Evolutionary conservation across 2,888 invertebrate species (phyloP).

Genomic region (Acanthacorydalis orientalis): DNA sequence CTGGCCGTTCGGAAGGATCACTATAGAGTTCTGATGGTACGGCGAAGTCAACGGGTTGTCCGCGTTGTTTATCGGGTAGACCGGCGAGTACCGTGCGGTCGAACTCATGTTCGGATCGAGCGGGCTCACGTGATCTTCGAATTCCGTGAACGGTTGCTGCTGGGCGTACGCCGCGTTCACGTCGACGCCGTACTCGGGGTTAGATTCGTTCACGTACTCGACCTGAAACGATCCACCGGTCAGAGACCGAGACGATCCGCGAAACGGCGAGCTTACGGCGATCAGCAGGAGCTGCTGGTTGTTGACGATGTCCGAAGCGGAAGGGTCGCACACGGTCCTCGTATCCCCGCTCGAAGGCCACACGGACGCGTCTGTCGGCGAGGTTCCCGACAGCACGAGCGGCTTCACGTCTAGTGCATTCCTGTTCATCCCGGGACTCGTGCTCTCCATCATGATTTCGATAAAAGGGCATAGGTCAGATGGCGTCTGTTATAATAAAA

Average conservation of each 20-base stretch:
- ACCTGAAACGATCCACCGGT: conserved; percentile 16
- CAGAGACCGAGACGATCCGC: not conserved
- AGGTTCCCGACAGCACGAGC: not conserved
- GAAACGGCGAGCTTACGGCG: conserved; percentile 16
- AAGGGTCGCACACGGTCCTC: not conserved
- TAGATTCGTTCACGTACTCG: conserved; percentile 22
- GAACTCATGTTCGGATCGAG: conserved; percentile 35
- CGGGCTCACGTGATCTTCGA: conserved; percentile 21
- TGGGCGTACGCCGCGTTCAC: conserved; percentile 7
- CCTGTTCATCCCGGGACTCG: not conserved
- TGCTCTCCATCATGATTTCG: conserved; percentile 1
- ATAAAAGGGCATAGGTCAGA: not conserved
- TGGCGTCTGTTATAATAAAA: too few species aligned
- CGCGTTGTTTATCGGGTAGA: conserved; percentile 23
- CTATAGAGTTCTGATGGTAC: conserved; percentile 18
- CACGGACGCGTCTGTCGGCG: not conserved
- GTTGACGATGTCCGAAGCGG: conserved; percentile 9
- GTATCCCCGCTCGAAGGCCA: not conserved
- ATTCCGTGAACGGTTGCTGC: conserved; percentile 1
- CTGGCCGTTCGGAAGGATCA: conserved; percentile 14
- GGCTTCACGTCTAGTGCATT: not conserved
- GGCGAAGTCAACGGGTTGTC: conserved; percentile 12
- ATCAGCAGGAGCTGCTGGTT: conserved; percentile 22
- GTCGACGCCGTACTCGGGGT: conserved; percentile 16
- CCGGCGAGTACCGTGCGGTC: conserved; percentile 42